Evolutionary conservation across 2,113 vertebrate genomes (phyloP), one percentile per base, ranked within the genome.

Genomic region (Grallaria varia): DNA sequence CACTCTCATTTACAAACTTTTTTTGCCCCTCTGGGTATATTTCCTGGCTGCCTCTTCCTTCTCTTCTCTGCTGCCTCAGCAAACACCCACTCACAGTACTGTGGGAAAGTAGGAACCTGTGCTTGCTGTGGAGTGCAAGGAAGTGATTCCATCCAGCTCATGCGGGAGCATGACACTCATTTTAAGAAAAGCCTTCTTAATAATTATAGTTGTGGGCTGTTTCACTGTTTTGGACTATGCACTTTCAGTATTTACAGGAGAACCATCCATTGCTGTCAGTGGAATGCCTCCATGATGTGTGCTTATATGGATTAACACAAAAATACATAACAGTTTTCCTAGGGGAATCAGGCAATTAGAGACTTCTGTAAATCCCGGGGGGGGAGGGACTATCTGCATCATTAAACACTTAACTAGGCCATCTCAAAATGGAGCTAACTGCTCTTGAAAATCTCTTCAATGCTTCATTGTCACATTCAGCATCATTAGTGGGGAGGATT

Each of bases 371-470:
- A 90, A 74, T 86, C 58, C 60, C 79, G 56, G 76, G 90, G 86
- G 56, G 60, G 33, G 37, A 45, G 60, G 33, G 37, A 45, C 76
- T 95, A 40, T 72, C 64, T 90, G 88, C 90, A 93, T 90, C 86
- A 81, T 92, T 89, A 86, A 93, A 88, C 44, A 64, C n/a, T 71
- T 88, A 88, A 95, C 69, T 92, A 86, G 93, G 64, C 64, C 13
- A 2, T 52, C 66, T 80, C 52, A 89, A 90, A 97, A 89, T 60
- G n/a, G 56, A 92, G 33, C 42, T 60, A 86, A 67, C 56, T 95
- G 68, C 56, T 88, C 90, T 71, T 90, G 82, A 92, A 94, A 92
- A 81, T 80, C 64, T 94, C 59, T 85, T 81, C 64, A 63, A 75
- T 89, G 77, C 77, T 78, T 64, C 68, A 30, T 87, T 93, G 79